Evolutionary conservation across 1,140 invertebrate genomes (phyloP).

Genomic region (Cotesia chilonis): DNA sequence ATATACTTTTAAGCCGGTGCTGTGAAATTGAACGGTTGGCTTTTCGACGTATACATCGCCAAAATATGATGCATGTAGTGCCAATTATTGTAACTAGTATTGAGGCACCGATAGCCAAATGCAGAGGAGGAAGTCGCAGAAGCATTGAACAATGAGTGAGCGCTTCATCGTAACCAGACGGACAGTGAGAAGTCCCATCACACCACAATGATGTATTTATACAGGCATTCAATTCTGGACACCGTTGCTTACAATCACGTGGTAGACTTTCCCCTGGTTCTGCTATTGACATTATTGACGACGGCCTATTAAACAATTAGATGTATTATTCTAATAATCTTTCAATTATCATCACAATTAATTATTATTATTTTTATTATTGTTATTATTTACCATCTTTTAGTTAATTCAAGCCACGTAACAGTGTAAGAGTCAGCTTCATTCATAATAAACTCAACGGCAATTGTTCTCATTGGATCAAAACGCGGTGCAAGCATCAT

Average conservation of each 20-base stretch:
- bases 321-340: neutral
- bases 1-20: slow-evolving; percentile 78
- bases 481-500: slow-evolving; percentile 69
- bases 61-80: slow-evolving; percentile 63
- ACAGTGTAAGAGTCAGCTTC: slow-evolving; percentile 79
- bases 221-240: slow-evolving; percentile 87
- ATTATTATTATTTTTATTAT: slow-evolving; percentile 46
- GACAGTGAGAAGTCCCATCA: slow-evolving; percentile 84
- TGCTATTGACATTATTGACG: slow-evolving; percentile 57
- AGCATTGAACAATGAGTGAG: slow-evolving; percentile 80
- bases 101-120: slow-evolving; percentile 69
- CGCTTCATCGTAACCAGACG: slow-evolving; percentile 87
- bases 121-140: slow-evolving; percentile 76
- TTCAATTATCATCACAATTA: slow-evolving; percentile 6
- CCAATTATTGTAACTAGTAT: slow-evolving; percentile 56
- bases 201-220: slow-evolving; percentile 90
- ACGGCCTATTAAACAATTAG: slow-evolving; percentile 32
- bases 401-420: slow-evolving; percentile 84
- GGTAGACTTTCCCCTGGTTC: slow-evolving; percentile 68
- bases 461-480: slow-evolving; percentile 73
- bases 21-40: slow-evolving; percentile 73
- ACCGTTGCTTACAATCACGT: slow-evolving; percentile 80
- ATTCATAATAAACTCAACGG: slow-evolving; percentile 79
- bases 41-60: slow-evolving; percentile 72
- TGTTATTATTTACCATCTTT: slow-evolving; percentile 63